Base-by-base conservation (phyloP, 2,888 invertebrate genomes). In the Ypsolopha sequella region DNA sequence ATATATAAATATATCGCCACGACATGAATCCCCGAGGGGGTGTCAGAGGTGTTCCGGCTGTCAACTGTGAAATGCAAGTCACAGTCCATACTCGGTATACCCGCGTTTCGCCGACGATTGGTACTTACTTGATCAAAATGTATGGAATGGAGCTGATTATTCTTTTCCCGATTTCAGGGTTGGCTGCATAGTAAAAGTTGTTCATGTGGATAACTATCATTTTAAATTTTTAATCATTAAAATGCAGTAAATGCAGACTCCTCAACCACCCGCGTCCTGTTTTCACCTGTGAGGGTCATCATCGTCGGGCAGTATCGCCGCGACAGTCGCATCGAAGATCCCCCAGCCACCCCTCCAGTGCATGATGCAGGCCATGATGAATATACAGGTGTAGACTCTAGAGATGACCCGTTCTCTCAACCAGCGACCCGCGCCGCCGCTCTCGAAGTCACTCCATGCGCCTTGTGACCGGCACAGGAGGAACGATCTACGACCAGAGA, bases 341-440 rank as follows among this genome's bases (percentile, higher is more conserved):
- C 88, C 88, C 94, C 94, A 96, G n/a, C 93, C 91, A 0, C 96
- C 96, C 0, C 95, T 87, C 95, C 96, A 96, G 62, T 94, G 93
- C 80, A 94, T 95, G 13, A 95, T 93, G 74, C 94, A 94, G 55
- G 93, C 88, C 55, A 94, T 81, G 0, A 91, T 92, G 72, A 93
- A 95, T 51, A 92, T 72, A 58, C 90, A 89, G 0, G 94, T 93
- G 75, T 96, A 96, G 0, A 92, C 58, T 1, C 95, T 84, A 10
- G 94, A 93, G 7, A 85, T 34, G 0, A 73, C 1, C 1, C 85
- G 66, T 56, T 85, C 85, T 3, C 65, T 60, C 0, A 79, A 52
- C 84, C 84, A 85, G 0, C 69, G 63, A 0, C 67, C 66, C 0
- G 68, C 66, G 1, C 68, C 65, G 0, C 70, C 65, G 0, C 69